Conservation (phyloP, 1,140 invertebrate species). For the Varroa destructor region DNA sequence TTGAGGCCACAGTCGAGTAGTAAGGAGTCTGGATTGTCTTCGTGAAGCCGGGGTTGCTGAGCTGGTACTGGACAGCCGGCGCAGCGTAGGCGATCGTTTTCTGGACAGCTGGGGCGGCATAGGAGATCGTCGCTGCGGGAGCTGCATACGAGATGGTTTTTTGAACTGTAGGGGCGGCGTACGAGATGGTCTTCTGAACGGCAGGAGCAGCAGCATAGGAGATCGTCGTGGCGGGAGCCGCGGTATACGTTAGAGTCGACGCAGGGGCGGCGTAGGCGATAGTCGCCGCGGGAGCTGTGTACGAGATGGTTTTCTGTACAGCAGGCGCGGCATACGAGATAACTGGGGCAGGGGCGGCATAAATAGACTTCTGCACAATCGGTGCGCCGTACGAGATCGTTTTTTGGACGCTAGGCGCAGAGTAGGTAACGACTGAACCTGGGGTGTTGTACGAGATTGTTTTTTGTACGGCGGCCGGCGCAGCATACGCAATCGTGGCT, state of each 20-base stretch:
- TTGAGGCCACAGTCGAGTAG: constrained; percentile 7
- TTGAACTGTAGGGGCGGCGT: not conserved
- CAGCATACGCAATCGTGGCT: too few species aligned
- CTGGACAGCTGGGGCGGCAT: constrained; percentile 1
- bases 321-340: constrained; percentile 2
- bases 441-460: not conserved
- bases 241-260: not conserved
- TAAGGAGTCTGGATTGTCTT: constrained; percentile 24
- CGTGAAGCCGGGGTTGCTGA: constrained; percentile 25
- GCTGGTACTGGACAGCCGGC: not conserved
- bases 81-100: constrained; percentile 12
- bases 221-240: not conserved
- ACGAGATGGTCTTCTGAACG: not conserved
- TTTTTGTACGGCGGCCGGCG: not conserved
- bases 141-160: constrained; percentile 1
- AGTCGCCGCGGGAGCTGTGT: not conserved
- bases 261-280: constrained; percentile 7
- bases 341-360: not conserved
- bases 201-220: constrained; percentile 14
- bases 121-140: not conserved
- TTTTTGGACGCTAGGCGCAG: not conserved
- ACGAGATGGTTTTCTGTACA: constrained; percentile 3
- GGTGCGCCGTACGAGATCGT: not conserved
- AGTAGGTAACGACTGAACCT: not conserved
- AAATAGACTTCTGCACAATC: not conserved